A percentile compares a stretch with the other conserved stretches of the same genome.
Evolutionary conservation across 2,113 vertebrate species (phyloP).

Genomic region (Argyrosomus japonicus): DNA sequence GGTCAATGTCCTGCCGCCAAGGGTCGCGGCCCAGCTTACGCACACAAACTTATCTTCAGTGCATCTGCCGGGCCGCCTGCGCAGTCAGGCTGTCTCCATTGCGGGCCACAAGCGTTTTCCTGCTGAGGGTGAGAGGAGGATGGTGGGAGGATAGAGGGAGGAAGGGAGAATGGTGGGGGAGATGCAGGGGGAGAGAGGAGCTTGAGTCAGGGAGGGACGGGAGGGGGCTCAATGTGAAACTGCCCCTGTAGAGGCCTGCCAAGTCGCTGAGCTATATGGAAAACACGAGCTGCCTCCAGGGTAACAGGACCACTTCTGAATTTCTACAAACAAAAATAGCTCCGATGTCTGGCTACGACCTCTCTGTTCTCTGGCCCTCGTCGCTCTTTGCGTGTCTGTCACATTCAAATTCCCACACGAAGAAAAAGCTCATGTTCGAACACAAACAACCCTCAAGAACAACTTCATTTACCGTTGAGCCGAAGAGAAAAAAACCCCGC

Average conservation of each 20-base stretch:
- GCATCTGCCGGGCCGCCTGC: slow-evolving; percentile 94
- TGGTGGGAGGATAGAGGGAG: slow-evolving; percentile 69
- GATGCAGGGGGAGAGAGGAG: slow-evolving; percentile 78
- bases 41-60: slow-evolving; percentile 99
- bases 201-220: slow-evolving; percentile 67
- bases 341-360: slow-evolving; percentile 69
- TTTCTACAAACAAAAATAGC: slow-evolving; percentile 80
- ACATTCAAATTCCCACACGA: slow-evolving; percentile 80
- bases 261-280: slow-evolving; percentile 87
- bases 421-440: slow-evolving; percentile 66
- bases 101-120: slow-evolving; percentile 93
- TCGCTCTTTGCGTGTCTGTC: slow-evolving; percentile 67
- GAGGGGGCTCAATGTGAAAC: slow-evolving; percentile 83
- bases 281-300: slow-evolving; percentile 85
- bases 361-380: slow-evolving; percentile 65
- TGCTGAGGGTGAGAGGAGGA: slow-evolving; percentile 85
- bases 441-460: slow-evolving; percentile 54
- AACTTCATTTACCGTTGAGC: slow-evolving; percentile 65
- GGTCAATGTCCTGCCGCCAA: slow-evolving; percentile 98
- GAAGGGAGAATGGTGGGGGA: slow-evolving; percentile 80
- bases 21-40: slow-evolving; percentile 97
- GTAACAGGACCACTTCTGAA: slow-evolving; percentile 84
- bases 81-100: slow-evolving; percentile 98
- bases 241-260: slow-evolving; percentile 82
- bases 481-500: neutral